These are phyloP conservation scores for Channallabes apus DNA, from an alignment of 2,797 vertebrate genomes.

Conservation along the genomic window DNA sequence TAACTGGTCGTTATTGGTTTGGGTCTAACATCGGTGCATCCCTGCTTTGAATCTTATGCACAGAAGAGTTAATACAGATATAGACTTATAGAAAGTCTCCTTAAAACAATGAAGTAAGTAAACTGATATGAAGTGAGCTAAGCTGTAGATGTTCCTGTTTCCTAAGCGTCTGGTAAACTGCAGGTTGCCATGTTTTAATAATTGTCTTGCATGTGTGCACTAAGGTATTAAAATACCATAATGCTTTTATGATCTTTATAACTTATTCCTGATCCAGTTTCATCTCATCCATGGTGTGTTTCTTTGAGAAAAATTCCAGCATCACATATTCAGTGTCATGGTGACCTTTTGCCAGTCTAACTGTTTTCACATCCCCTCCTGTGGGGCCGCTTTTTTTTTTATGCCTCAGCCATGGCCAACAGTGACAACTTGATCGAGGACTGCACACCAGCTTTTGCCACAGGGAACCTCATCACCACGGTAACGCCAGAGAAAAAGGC, in stretches of 20 bases:
- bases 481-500: constrained; percentile 91
- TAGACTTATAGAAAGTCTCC: not conserved
- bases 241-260: not conserved
- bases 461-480: constrained; percentile 90
- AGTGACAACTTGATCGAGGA: constrained; percentile 93
- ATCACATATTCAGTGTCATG: not conserved
- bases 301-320: not conserved
- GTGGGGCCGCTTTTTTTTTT: constrained; percentile 57
- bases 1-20: not conserved
- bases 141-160: not conserved
- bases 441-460: constrained; percentile 79
- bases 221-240: not conserved
- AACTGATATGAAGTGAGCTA: not conserved
- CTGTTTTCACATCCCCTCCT: not conserved
- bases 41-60: no score
- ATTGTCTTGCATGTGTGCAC: not conserved
- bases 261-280: not conserved
- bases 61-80: no score
- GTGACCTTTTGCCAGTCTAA: not conserved
- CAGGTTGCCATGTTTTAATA: not conserved
- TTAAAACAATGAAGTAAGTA: no score
- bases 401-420: constrained; percentile 92
- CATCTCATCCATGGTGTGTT: not conserved
- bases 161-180: not conserved
- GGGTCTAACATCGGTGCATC: no score